Conservation (phyloP, 2,888 invertebrate species). For the Pammene fasciana region DNA sequence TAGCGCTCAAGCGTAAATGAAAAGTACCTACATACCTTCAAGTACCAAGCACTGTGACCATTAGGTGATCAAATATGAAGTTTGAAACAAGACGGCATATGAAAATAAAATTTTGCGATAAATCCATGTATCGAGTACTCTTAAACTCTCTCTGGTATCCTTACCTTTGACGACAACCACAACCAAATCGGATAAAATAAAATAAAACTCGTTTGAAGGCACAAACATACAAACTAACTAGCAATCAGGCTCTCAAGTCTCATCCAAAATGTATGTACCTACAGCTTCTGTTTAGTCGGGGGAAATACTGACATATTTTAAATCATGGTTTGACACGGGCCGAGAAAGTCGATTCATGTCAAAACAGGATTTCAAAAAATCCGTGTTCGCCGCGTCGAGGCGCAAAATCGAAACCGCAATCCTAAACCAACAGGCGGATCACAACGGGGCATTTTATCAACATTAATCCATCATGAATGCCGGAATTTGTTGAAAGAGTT, state of each 20-base stretch:
- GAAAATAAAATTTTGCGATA: no score
- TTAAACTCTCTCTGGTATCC: no score
- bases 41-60: background rate
- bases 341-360: constrained; percentile 21
- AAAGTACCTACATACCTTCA: constrained; percentile 13
- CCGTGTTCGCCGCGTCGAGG: constrained; percentile 8
- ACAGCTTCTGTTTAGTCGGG: no score
- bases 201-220: no score
- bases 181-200: no score
- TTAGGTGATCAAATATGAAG: background rate
- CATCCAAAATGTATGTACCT: no score
- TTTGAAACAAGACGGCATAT: no score
- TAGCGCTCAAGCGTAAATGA: constrained; percentile 14
- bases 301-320: background rate
- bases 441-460: constrained; percentile 28
- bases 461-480: constrained; percentile 39
- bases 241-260: no score
- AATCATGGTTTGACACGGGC: background rate
- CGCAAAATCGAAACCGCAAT: constrained; percentile 28
- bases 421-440: constrained; percentile 39
- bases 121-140: no score
- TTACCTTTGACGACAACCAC: no score
- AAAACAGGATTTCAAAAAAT: constrained; percentile 26
- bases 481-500: constrained; percentile 32
- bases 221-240: no score